Evolutionary conservation across 2,888 invertebrate species (phyloP).

Genomic region (Microctonus aethiopoides): DNA sequence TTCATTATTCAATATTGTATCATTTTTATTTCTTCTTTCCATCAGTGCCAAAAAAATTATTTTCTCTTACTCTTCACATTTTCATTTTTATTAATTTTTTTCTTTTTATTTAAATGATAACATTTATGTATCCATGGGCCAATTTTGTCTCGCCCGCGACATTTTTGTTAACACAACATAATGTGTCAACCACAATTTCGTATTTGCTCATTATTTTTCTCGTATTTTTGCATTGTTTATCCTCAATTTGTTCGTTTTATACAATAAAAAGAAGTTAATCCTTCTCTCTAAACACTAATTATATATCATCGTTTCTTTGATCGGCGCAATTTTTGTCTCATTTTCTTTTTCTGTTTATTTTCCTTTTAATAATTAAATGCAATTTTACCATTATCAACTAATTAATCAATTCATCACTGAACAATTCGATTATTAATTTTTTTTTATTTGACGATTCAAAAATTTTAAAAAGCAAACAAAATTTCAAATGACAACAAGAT

Average conservation of each 20-base stretch:
- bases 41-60: not conserved
- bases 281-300: slow-evolving; percentile 42
- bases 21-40: not conserved
- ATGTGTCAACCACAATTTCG: slow-evolving; percentile 59
- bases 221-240: slow-evolving; percentile 22
- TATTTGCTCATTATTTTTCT: slow-evolving; percentile 35
- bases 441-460: not conserved
- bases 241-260: slow-evolving; percentile 48
- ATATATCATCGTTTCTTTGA: slow-evolving; percentile 42
- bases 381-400: not conserved
- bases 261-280: slow-evolving; percentile 61
- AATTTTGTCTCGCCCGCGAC: slow-evolving; percentile 54
- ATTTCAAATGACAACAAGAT: not conserved
- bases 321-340: slow-evolving; percentile 36
- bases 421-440: not conserved
- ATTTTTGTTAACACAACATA: slow-evolving; percentile 63
- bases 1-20: not conserved
- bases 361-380: slow-evolving; percentile 3
- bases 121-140: slow-evolving; percentile 44
- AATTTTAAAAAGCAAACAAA: not conserved
- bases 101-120: slow-evolving; percentile 47
- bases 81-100: not conserved
- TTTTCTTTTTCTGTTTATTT: no score
- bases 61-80: not conserved
- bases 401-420: not conserved